phyloP scores from a whole-genome alignment of 2,113 vertebrate species.

The Anarrhichthys ocellatus region DNA sequence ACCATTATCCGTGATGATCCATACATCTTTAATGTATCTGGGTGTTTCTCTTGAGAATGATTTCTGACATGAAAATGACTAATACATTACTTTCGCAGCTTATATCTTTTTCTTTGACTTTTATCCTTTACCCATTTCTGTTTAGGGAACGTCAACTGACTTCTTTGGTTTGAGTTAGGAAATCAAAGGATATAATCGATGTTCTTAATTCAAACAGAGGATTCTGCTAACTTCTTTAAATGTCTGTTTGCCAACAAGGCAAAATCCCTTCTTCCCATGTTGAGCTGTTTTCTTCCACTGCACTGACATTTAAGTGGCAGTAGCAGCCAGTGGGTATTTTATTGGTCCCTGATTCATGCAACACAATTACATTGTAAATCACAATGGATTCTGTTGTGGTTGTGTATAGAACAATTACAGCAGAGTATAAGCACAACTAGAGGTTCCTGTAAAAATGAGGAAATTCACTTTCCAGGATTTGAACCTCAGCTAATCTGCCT shows the following conservation, averaged over 20 bases:
- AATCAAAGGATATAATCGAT: not conserved
- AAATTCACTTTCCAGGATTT: not conserved
- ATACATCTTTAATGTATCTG: not conserved
- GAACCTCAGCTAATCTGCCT: not conserved
- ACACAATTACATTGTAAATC: not conserved
- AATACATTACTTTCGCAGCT: too few relatives aligned
- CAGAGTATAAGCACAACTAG: not conserved
- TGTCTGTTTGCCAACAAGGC: not conserved
- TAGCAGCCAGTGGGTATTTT: not conserved
- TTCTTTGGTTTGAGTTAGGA: not conserved
- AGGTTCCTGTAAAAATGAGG: not conserved
- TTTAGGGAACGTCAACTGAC: too few relatives aligned
- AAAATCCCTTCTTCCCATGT: not conserved
- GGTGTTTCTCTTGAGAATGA: constrained; percentile 10
- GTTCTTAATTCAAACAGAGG: not conserved
- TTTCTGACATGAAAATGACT: not conserved
- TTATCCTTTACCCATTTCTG: not conserved
- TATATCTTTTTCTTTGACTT: too few relatives aligned
- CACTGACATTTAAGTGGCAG: not conserved
- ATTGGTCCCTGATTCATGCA: not conserved
- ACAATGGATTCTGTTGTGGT: not conserved
- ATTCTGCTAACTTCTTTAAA: not conserved
- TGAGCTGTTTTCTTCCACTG: not conserved
- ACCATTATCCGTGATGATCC: not conserved
- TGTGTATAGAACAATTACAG: not conserved